These are phyloP conservation scores for Thymelicus acteon DNA, from an alignment of 2,888 invertebrate species.

Conservation along the genomic window DNA sequence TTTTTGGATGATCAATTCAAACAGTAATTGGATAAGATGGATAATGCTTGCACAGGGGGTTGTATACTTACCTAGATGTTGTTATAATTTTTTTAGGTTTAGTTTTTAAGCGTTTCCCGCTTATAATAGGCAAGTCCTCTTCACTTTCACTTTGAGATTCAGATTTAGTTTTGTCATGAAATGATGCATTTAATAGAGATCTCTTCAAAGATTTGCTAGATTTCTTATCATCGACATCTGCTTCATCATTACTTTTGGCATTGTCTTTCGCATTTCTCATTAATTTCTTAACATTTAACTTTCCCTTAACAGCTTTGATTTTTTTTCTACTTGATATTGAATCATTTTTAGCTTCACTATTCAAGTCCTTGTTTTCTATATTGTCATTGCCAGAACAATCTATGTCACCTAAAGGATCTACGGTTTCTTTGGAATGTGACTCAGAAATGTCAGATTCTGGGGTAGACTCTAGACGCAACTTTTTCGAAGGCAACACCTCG, in stretches of 20 bases:
- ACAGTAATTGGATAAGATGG: not conserved
- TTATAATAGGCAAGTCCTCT: conserved; percentile 68
- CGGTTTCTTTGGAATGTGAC: conserved; percentile 73
- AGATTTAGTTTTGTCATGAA: conserved; percentile 74
- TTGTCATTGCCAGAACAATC: conserved; percentile 55
- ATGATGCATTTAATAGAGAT: conserved; percentile 64
- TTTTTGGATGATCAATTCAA: not conserved
- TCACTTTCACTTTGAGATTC: conserved; percentile 81
- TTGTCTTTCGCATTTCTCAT: conserved; percentile 51
- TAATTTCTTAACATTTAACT: conserved; percentile 71
- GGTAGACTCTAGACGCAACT: conserved; percentile 71
- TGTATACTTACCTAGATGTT: conserved; percentile 63
- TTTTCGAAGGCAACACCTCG: conserved; percentile 72
- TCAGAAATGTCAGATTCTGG: conserved; percentile 63
- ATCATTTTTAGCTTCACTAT: conserved; percentile 48
- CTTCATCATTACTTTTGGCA: conserved; percentile 54
- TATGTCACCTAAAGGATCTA: conserved; percentile 55
- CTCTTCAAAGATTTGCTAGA: conserved; percentile 70
- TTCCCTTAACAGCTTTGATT: conserved; percentile 74
- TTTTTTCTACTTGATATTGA: conserved; percentile 69
- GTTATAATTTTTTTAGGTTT: conserved; percentile 78
- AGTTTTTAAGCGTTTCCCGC: conserved; percentile 76
- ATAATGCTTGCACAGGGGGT: not conserved
- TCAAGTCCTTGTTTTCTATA: conserved; percentile 52
- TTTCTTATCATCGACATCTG: conserved; percentile 54